phyloP scores from a whole-genome alignment of 2,797 vertebrate genomes.

The Chanos chanos region DNA sequence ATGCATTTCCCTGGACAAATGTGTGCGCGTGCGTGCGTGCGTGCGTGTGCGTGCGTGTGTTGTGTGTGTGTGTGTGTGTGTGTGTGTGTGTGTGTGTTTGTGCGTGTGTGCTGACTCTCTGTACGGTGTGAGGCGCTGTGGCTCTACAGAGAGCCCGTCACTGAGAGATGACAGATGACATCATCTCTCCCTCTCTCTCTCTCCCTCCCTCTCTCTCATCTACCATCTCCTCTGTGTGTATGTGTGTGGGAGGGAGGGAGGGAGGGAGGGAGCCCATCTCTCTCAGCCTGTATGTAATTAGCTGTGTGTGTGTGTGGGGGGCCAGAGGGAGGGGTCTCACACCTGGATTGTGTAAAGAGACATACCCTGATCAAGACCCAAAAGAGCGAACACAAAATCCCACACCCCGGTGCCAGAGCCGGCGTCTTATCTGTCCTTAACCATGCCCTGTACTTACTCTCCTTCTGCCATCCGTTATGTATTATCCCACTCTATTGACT shows the following conservation, averaged over 20 bases:
- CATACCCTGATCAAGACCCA: no score
- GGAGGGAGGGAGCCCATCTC: constrained; percentile 11
- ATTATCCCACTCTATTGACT: constrained; percentile 33
- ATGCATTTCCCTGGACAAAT: neutral
- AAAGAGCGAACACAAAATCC: no score
- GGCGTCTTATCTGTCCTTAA: no score
- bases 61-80: neutral
- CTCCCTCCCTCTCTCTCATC: neutral
- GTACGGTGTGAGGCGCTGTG: constrained; percentile 47
- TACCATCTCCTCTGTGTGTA: neutral
- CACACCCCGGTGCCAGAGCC: no score
- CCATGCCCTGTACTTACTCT: no score
- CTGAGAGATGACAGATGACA: constrained; percentile 58
- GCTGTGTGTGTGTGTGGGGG: no score
- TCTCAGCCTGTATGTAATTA: no score
- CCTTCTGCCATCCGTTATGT: no score
- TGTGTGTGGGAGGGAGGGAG: constrained; percentile 32
- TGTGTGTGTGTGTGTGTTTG: neutral
- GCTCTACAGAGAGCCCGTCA: constrained; percentile 34
- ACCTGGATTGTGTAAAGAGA: no score
- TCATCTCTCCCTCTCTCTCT: constrained; percentile 48
- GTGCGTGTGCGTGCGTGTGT: neutral
- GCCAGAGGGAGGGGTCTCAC: no score
- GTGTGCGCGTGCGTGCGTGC: neutral
- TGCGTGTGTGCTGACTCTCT: constrained; percentile 9